Evolutionary conservation across 2,888 invertebrate genomes (phyloP).

Genomic region (Lasiommata megera): DNA sequence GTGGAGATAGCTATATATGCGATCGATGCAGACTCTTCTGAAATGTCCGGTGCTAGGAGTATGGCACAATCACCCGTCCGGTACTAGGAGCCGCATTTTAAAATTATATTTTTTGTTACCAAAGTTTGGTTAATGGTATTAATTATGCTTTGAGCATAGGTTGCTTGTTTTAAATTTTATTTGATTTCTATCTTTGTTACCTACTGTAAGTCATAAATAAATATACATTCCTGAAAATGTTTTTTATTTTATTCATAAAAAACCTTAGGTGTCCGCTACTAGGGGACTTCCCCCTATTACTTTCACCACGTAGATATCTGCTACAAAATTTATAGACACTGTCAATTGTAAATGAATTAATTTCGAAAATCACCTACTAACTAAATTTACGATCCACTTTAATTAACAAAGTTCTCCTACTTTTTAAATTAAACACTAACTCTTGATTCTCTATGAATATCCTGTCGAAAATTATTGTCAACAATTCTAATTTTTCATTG

Average conservation of each 20-base stretch:
- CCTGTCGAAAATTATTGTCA: too few relatives aligned
- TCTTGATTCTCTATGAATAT: too few relatives aligned
- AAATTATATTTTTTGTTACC: neutral
- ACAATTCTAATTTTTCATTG: too few relatives aligned
- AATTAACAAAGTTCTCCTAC: too few relatives aligned
- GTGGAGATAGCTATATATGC: neutral
- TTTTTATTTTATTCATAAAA: neutral
- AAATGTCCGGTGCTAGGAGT: neutral
- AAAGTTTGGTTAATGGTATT: neutral
- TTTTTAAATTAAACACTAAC: too few relatives aligned
- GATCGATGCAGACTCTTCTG: neutral
- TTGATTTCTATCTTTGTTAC: neutral
- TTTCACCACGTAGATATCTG: constrained; percentile 37
- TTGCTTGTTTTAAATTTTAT: neutral
- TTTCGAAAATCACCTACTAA: too few relatives aligned
- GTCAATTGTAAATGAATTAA: too few relatives aligned
- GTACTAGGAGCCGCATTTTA: neutral
- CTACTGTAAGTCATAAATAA: neutral
- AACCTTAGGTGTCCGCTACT: neutral
- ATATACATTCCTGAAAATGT: neutral
- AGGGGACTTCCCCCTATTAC: too few relatives aligned
- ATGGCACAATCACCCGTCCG: neutral
- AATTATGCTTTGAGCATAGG: neutral
- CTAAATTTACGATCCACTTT: too few relatives aligned
- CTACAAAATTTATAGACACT: neutral